Conservation (phyloP, 2,797 vertebrate genomes). For the Fratercula arctica region DNA sequence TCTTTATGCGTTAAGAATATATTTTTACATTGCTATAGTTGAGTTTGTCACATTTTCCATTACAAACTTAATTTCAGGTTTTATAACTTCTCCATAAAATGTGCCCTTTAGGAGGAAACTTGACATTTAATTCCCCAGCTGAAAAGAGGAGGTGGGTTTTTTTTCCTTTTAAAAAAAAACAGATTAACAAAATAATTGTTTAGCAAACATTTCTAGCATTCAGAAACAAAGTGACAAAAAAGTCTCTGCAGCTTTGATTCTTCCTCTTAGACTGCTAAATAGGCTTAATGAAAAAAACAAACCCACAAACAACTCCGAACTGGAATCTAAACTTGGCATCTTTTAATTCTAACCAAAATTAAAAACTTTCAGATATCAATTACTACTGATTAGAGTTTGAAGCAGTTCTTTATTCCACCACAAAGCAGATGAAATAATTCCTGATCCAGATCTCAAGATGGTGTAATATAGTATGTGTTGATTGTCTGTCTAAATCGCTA, state of each 20-base stretch:
- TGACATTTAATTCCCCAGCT: slow-evolving; percentile 61
- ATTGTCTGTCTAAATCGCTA: background rate
- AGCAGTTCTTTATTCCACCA: background rate
- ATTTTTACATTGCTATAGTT: slow-evolving; percentile 62
- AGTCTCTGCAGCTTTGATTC: background rate
- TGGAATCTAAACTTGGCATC: background rate
- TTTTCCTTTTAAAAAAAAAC: background rate
- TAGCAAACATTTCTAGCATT: background rate
- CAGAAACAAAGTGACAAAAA: background rate
- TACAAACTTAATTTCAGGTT: slow-evolving; percentile 71
- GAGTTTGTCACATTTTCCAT: slow-evolving; percentile 73
- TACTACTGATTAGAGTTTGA: background rate
- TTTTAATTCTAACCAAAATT: background rate
- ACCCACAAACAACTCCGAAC: background rate
- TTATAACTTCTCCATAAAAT: slow-evolving; percentile 69
- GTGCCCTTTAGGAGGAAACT: slow-evolving; percentile 52
- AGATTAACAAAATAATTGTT: slow-evolving; percentile 41
- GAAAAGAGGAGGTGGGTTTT: background rate
- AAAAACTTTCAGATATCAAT: background rate
- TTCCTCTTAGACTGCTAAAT: background rate
- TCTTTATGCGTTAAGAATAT: slow-evolving; percentile 58
- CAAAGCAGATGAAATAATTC: background rate
- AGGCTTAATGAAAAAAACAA: background rate
- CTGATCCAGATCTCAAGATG: background rate
- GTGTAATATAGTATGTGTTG: background rate